Base-by-base conservation (phyloP, 1,140 invertebrate species). In the Papilio glaucus region DNA sequence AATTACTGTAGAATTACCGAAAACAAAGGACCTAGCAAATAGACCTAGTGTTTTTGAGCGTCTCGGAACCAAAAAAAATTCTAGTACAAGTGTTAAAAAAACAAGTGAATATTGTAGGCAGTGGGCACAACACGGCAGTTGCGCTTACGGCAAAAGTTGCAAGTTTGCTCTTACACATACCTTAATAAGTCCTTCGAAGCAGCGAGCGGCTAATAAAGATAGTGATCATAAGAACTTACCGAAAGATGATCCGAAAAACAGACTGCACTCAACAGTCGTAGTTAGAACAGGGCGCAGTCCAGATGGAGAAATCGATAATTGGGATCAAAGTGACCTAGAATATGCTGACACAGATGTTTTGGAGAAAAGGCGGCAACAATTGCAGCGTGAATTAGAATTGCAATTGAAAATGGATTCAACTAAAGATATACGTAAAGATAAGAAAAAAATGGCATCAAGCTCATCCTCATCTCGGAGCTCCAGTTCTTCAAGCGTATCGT, bases 291-390 rank as follows among this genome's bases (percentile, higher is more conserved):
- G 94, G 33, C 93, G 94, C 65, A 95, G 95, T 83, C 94, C 95
- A 29, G 95, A 96, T 74, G 93, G 95, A 76, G 95, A 96, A 82
- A 95, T 96, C 88, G 95, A 96, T 83, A 95, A 95, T 83, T 97
- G 96, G 96, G 96, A 96, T 87, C 95, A 96, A 91, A 96, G 95
- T 78, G 95, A 96, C 89, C 90, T 97, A 82, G 97, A 97, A 85
- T 96, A 96, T 94, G 96, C 96, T 75, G 96, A 97, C 92, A 96
- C 97, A 74, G 96, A 97, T 84, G 96, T 96, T 49, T 92, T 97
- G 78, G 96, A 97, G 87, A 95, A 96, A 90, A 94, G 96, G 74
- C 94, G 96, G 76, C 95, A 96, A 82, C 94, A 96, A 80, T 93
- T 97, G 77, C 96, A 97, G 85, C 94, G 96, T 82, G 96, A 97